These are phyloP conservation scores for Leptestheria dahalacensis DNA, from an alignment of 1,140 invertebrate species.

Conservation along the genomic window DNA sequence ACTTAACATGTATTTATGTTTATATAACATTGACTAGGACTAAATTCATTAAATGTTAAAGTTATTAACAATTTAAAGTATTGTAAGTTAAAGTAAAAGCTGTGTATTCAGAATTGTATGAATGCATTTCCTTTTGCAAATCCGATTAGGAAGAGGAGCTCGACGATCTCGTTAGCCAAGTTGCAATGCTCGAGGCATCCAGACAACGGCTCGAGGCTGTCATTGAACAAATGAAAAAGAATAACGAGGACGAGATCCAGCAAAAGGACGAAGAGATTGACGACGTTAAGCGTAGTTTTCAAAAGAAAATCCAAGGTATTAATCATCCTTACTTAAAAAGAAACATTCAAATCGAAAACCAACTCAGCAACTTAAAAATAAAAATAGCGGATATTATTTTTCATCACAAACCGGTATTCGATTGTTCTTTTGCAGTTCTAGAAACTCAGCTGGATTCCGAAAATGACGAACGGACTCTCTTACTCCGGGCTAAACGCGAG, in stretches of 20 bases:
- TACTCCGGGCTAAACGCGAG: background rate
- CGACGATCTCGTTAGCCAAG: background rate
- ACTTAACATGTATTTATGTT: too few relatives aligned
- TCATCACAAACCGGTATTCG: too few relatives aligned
- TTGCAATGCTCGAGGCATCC: background rate
- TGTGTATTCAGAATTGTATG: too few relatives aligned
- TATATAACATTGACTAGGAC: too few relatives aligned
- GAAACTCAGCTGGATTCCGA: background rate
- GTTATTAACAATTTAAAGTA: too few relatives aligned
- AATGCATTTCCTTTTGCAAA: too few relatives aligned
- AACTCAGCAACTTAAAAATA: too few relatives aligned
- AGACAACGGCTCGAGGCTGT: background rate
- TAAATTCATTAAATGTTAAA: too few relatives aligned
- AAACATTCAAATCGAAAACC: too few relatives aligned
- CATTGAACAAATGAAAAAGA: background rate
- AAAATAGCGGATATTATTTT: too few relatives aligned
- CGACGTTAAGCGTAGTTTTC: background rate
- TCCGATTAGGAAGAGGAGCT: background rate
- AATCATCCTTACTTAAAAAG: too few relatives aligned
- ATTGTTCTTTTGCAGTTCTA: background rate
- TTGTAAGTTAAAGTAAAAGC: too few relatives aligned
- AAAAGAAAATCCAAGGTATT: background rate
- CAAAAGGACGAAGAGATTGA: background rate
- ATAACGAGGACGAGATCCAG: background rate
- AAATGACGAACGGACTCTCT: background rate